These are phyloP conservation scores for Patella pellucida DNA, from an alignment of 2,888 invertebrate species.

Conservation along the genomic window DNA sequence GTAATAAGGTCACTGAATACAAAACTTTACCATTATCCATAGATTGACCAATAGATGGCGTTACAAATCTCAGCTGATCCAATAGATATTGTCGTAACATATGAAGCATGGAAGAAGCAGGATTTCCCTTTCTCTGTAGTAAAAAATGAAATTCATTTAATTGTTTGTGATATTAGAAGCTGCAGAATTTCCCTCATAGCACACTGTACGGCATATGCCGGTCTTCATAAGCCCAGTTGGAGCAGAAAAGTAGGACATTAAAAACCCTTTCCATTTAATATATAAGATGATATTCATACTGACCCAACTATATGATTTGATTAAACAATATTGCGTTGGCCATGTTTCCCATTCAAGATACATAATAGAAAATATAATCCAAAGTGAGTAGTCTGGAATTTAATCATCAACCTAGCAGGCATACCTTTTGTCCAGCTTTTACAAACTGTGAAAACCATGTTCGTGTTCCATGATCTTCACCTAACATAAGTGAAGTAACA, in stretches of 20 bases:
- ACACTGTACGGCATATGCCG: too few relatives aligned
- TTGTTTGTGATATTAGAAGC: neutral
- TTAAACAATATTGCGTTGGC: too few relatives aligned
- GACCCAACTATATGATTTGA: too few relatives aligned
- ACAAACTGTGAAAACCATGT: constrained; percentile 95
- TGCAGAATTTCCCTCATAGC: too few relatives aligned
- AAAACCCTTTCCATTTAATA: too few relatives aligned
- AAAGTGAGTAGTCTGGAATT: too few relatives aligned
- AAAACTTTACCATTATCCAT: constrained; percentile 79
- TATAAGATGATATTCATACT: too few relatives aligned
- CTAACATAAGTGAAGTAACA: constrained; percentile 88
- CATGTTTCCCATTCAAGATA: too few relatives aligned
- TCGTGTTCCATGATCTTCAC: constrained; percentile 89
- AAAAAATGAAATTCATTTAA: neutral
- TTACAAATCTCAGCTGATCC: constrained; percentile 44
- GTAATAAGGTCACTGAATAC: constrained; percentile 88
- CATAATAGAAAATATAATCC: too few relatives aligned
- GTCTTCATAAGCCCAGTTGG: too few relatives aligned
- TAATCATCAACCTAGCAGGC: too few relatives aligned
- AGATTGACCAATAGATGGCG: constrained; percentile 42
- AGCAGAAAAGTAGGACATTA: too few relatives aligned
- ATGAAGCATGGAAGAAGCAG: constrained; percentile 75
- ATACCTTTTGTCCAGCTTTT: constrained; percentile 80
- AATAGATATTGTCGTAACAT: constrained; percentile 80
- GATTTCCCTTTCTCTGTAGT: constrained; percentile 57